Percentiles rank a stretch among this genome's conserved stretches.
Conservation (phyloP, 2,888 invertebrate genomes). For the Gastrophysa polygoni region DNA sequence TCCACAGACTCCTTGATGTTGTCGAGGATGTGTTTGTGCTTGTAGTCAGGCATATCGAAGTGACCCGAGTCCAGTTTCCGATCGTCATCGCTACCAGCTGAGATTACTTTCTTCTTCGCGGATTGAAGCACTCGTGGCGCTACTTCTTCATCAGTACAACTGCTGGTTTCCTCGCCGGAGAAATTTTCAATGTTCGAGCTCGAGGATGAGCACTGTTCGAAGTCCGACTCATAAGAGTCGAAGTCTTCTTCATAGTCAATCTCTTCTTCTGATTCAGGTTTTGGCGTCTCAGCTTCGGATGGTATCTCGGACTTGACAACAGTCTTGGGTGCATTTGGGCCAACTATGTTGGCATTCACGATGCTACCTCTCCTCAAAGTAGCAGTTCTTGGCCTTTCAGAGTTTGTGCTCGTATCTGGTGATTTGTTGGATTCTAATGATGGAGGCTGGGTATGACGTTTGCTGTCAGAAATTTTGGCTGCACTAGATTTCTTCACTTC, state of each 20-base stretch:
- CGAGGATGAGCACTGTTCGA: constrained; percentile 57
- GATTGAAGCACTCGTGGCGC: constrained; percentile 20
- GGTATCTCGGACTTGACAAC: neutral
- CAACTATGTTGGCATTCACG: constrained; percentile 52
- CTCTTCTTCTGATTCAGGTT: constrained; percentile 13
- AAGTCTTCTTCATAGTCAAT: constrained; percentile 63
- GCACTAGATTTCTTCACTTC: neutral
- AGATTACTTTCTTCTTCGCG: constrained; percentile 28
- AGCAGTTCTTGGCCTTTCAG: constrained; percentile 55
- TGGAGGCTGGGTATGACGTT: neutral
- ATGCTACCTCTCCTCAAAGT: constrained; percentile 54
- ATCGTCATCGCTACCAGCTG: constrained; percentile 58
- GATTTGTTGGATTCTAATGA: constrained; percentile 25
- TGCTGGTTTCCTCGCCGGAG: constrained; percentile 37
- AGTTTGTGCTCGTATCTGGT: constrained; percentile 40
- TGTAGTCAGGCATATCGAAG: constrained; percentile 60
- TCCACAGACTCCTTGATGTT: constrained; percentile 58
- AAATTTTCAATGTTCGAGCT: constrained; percentile 32
- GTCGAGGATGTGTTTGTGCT: constrained; percentile 53
- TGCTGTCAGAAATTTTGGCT: neutral
- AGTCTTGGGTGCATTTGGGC: constrained; percentile 46
- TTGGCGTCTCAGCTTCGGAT: constrained; percentile 13
- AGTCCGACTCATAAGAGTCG: constrained; percentile 65
- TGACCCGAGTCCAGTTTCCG: constrained; percentile 66
- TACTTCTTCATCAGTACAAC: constrained; percentile 33